Conservation (phyloP, 2,888 invertebrate species). For the Phalera bucephala region DNA sequence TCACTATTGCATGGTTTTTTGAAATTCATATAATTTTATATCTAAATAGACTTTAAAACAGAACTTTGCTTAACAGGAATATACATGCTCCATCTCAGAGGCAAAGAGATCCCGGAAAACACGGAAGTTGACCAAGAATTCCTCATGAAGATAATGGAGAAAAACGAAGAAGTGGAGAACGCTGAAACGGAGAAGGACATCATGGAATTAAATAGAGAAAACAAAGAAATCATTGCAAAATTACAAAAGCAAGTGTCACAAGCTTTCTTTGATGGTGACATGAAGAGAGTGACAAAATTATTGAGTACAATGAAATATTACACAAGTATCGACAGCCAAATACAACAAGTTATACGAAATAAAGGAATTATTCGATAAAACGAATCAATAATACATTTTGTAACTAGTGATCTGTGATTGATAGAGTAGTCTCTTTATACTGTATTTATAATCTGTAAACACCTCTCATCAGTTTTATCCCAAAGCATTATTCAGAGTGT, state of each 20-base stretch:
- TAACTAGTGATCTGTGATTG: too few relatives aligned
- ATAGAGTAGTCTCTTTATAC: too few relatives aligned
- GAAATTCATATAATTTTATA: too few relatives aligned
- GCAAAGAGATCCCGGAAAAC: slow-evolving; percentile 85
- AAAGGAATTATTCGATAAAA: slow-evolving; percentile 81
- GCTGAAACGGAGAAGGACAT: slow-evolving; percentile 84
- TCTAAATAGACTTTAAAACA: too few relatives aligned
- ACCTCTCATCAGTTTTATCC: too few relatives aligned
- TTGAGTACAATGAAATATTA: slow-evolving; percentile 93
- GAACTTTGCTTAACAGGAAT: slow-evolving; percentile 80
- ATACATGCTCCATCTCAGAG: slow-evolving; percentile 89
- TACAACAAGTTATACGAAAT: slow-evolving; percentile 85
- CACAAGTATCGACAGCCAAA: slow-evolving; percentile 89
- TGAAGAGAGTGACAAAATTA: slow-evolving; percentile 84
- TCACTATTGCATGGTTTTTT: too few relatives aligned
- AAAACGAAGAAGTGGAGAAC: slow-evolving; percentile 92
- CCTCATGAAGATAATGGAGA: slow-evolving; percentile 93
- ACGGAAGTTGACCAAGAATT: slow-evolving; percentile 87
- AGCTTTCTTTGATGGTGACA: slow-evolving; percentile 85
- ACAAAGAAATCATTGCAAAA: slow-evolving; percentile 77
- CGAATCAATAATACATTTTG: too few relatives aligned
- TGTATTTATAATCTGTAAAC: too few relatives aligned
- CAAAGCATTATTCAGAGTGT: too few relatives aligned
- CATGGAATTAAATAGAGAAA: slow-evolving; percentile 81
- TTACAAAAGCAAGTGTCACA: slow-evolving; percentile 82